Evolutionary conservation across 1,140 invertebrate genomes (phyloP), one percentile per base, ranked within the genome.

Genomic region (Ceratosolen fusciceps): DNA sequence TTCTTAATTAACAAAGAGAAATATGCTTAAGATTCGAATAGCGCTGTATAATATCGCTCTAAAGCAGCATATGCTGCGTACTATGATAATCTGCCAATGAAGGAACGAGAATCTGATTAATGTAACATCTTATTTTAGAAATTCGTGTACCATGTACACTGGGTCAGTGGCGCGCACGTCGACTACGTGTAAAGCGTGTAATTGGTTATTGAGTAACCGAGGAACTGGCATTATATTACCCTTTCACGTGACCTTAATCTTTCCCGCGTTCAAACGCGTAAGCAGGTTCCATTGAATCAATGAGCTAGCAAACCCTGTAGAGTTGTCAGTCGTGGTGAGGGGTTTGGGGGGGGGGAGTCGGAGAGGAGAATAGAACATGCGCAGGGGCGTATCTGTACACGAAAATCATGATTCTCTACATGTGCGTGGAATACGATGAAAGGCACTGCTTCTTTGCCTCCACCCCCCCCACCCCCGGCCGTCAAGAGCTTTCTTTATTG

Each of bases 201-300:
- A 68, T n/a, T 47, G 47, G 68, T 34, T 71, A 71, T 31, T 34
- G 3, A 9, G 26, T 52, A 71, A 71, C 5, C 62, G 10, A 29
- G 9, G 49, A 29, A 54, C 43, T 19, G 26, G 5, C 34, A 14
- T 68, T 70, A 77, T 72, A 72, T 72, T 72, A 72, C 16, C 34
- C 43, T 62, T 43, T 31, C 49, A 29, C 1, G 3, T 16, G 47
- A 9, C 24, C 56, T 72, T 43, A 60, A 72, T 78, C 21, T 62
- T 7, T 39, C 54, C 52, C 54, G 70, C 37, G 37, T 37, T 62
- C 3, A 47, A 31, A 65, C 16, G 21, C 37, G 21, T 37, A 65
- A 12, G 9, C 0, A 60, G 29, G 26, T 2, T 16, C 26, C 26
- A 14, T 31, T 31, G 29, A 31, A 31, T 60, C 58, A n/a, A n/a